phyloP scores from a whole-genome alignment of 2,113 vertebrate genomes.

The Camelus dromedarius region DNA sequence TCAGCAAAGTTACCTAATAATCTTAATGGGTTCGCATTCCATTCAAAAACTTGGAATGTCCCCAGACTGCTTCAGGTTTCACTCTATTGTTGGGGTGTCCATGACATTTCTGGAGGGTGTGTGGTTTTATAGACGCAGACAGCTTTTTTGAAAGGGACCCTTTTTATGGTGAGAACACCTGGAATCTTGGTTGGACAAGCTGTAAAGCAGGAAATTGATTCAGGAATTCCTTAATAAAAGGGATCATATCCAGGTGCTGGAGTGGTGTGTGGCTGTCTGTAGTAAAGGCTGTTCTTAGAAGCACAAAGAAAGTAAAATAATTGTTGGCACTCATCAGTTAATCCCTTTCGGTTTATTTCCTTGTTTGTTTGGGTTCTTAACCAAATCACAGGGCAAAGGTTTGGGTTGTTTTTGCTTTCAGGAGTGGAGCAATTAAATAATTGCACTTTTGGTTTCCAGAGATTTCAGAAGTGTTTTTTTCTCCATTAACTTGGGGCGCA shows the following conservation, averaged over 20 bases:
- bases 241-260: conserved; percentile 12
- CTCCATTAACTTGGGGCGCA: neutral
- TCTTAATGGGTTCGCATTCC: conserved; percentile 73
- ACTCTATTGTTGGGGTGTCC: conserved; percentile 27
- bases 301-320: conserved; percentile 41
- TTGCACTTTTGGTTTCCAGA: conserved; percentile 17
- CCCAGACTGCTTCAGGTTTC: conserved; percentile 61
- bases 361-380: conserved; percentile 63
- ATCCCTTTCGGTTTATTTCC: conserved; percentile 32
- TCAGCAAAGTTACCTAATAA: conserved; percentile 76
- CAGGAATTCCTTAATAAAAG: conserved; percentile 74
- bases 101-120: neutral
- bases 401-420: conserved; percentile 50
- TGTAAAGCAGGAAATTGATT: conserved; percentile 69
- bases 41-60: conserved; percentile 63
- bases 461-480: conserved; percentile 48
- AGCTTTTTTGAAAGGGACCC: conserved; percentile 69
- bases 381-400: conserved; percentile 35
- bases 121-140: conserved; percentile 45
- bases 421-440: conserved; percentile 43
- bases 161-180: conserved; percentile 68
- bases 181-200: conserved; percentile 54
- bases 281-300: conserved; percentile 26
- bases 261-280: conserved; percentile 13
- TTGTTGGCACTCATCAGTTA: neutral